Percentiles rank a stretch among this genome's conserved stretches.
Conservation (phyloP, 2,888 invertebrate species). For the Drosophila mimica region DNA sequence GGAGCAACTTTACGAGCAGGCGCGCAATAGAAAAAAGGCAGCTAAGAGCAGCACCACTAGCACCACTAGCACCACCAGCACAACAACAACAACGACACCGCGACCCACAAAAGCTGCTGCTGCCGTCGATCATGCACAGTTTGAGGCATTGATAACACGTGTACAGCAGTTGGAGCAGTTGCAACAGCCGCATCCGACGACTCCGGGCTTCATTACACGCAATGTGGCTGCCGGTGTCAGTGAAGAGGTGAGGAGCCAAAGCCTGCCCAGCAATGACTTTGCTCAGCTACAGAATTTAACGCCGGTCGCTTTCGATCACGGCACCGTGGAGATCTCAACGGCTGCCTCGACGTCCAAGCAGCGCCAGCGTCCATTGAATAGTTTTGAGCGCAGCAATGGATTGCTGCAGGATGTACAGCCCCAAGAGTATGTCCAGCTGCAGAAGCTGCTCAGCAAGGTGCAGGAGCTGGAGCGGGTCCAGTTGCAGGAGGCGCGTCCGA, state of each 20-base stretch:
- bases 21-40: constrained; percentile 63
- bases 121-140: constrained; percentile 85
- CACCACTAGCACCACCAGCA: constrained; percentile 38
- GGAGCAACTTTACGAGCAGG: constrained; percentile 82
- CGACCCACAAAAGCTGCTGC: constrained; percentile 59
- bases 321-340: constrained; percentile 77
- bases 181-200: constrained; percentile 61
- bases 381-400: constrained; percentile 78
- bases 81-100: constrained; percentile 50
- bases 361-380: constrained; percentile 49
- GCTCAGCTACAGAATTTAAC: constrained; percentile 77
- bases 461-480: constrained; percentile 82
- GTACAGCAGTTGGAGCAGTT: constrained; percentile 83
- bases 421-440: constrained; percentile 86
- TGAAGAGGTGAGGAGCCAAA: not conserved
- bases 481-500: constrained; percentile 62
- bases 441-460: constrained; percentile 86
- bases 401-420: constrained; percentile 83
- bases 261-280: constrained; percentile 76
- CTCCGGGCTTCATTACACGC: constrained; percentile 74
- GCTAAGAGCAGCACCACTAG: constrained; percentile 36
- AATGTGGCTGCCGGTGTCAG: constrained; percentile 62
- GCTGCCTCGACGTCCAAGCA: constrained; percentile 71
- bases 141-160: constrained; percentile 85
- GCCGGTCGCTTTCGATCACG: constrained; percentile 6